Base-by-base conservation (phyloP, 2,888 invertebrate genomes). In the Calameuta filiformis region DNA sequence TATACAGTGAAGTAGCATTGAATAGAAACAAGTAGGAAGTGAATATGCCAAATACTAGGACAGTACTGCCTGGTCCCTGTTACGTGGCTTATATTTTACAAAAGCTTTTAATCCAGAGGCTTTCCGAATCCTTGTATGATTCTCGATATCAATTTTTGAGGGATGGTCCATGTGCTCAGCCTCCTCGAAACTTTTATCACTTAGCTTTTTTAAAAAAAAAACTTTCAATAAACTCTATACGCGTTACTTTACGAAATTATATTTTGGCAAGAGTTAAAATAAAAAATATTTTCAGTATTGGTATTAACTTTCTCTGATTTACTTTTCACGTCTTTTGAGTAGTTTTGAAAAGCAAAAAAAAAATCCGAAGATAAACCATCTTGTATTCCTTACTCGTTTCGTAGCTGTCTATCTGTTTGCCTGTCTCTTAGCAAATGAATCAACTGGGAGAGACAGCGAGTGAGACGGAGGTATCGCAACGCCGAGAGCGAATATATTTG, bases 131-230 rank as follows among this genome's bases (percentile, higher is more conserved):
- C 76, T 68, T 15, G 68, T 37, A 35, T 68, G 74, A 80, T 83
- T 83, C 77, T 79, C 81, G 79, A 80, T 83, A 83, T 80, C 81
- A 80, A 81, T 81, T 81, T 80, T 78, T 77, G 76, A 76, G 77
- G 69, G 79, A 77, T 79, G 73, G 73, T 37, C 69, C 73, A 37
- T 37, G 73, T 73, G 40, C 68, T 75, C 33, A 37, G 37, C 69
- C 23, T 75, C 75, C 34, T 68, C n/a, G 30, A 75, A 68, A 75
- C 23, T 23, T 56, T 23, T 23, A 15, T 56, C 15, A 9, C 56
- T 56, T 56, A 23, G 23, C 56, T 9, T 56, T 9, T 56, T 56
- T 9, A 37, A 23, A 56, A 23, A 37, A 1, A 56, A 56, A 23
- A 23, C 1, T 6, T 9, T 6, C 40, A 40, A 6, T 40, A 15